phyloP scores from a whole-genome alignment of 1,140 invertebrate genomes.

The Chrysomallon squamiferum region DNA sequence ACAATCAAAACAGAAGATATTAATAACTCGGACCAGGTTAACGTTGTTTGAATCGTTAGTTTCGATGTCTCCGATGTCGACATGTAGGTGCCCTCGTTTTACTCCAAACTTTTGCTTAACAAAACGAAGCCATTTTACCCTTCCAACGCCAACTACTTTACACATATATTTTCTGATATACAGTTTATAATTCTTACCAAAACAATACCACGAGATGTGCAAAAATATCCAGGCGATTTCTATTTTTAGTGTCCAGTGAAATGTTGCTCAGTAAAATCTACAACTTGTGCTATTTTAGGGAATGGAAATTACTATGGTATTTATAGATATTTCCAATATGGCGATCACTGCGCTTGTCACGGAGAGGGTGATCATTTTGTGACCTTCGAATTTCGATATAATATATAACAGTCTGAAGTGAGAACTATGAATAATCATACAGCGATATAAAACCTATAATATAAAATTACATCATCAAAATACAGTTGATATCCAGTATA shows the following conservation, averaged over 20 bases:
- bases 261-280: conserved; percentile 45
- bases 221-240: conserved; percentile 53
- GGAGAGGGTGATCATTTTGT: neutral
- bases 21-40: no score
- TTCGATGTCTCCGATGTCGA: no score
- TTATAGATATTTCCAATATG: conserved; percentile 50
- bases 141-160: neutral
- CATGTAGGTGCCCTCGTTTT: no score
- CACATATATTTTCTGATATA: conserved; percentile 8
- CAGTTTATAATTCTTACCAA: conserved; percentile 39
- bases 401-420: no score
- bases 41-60: no score
- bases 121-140: conserved; percentile 6
- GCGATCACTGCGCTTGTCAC: conserved; percentile 21
- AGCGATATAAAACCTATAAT: no score
- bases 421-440: no score
- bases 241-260: conserved; percentile 61
- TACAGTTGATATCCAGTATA: no score
- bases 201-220: conserved; percentile 37
- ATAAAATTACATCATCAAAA: no score
- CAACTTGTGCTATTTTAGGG: conserved; percentile 55
- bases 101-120: neutral
- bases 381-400: no score
- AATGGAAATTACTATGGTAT: conserved; percentile 55
- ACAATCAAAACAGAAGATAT: no score